phyloP scores from a whole-genome alignment of 2,797 vertebrate genomes.

The Clarias fuscus region DNA sequence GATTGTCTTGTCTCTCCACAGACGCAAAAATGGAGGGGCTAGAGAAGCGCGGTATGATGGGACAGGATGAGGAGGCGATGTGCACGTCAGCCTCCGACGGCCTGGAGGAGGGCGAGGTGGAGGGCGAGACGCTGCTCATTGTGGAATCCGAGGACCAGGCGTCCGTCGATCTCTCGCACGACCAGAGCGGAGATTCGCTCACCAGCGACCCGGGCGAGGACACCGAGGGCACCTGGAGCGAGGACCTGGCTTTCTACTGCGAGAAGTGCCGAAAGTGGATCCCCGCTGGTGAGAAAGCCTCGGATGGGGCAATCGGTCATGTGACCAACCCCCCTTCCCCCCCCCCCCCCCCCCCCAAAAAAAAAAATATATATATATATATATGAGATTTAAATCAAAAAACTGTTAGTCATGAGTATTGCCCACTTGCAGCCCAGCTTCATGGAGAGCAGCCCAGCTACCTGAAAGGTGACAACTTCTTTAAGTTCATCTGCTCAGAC shows the following conservation, averaged over 20 bases:
- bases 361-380: too few species aligned
- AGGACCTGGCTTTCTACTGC: slow-evolving; percentile 93
- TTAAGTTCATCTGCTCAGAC: slow-evolving; percentile 87
- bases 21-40: slow-evolving; percentile 68
- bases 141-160: slow-evolving; percentile 95
- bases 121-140: slow-evolving; percentile 93
- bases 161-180: slow-evolving; percentile 92
- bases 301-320: background rate
- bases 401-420: background rate
- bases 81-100: slow-evolving; percentile 90
- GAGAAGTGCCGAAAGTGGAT: slow-evolving; percentile 98
- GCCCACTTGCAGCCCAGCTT: slow-evolving; percentile 80
- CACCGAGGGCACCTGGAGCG: slow-evolving; percentile 77
- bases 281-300: slow-evolving; percentile 78
- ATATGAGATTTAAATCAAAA: background rate
- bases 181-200: slow-evolving; percentile 95
- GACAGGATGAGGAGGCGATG: slow-evolving; percentile 83
- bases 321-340: too few species aligned
- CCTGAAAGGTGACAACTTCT: slow-evolving; percentile 99
- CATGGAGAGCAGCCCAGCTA: slow-evolving; percentile 89
- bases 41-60: slow-evolving; percentile 73
- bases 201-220: slow-evolving; percentile 90
- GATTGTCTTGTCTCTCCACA: background rate
- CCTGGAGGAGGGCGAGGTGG: slow-evolving; percentile 95
- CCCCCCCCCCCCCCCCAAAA: too few species aligned